These are phyloP conservation scores for Falcunculus frontatus DNA, from an alignment of 2,113 vertebrate genomes.

Conservation along the genomic window DNA sequence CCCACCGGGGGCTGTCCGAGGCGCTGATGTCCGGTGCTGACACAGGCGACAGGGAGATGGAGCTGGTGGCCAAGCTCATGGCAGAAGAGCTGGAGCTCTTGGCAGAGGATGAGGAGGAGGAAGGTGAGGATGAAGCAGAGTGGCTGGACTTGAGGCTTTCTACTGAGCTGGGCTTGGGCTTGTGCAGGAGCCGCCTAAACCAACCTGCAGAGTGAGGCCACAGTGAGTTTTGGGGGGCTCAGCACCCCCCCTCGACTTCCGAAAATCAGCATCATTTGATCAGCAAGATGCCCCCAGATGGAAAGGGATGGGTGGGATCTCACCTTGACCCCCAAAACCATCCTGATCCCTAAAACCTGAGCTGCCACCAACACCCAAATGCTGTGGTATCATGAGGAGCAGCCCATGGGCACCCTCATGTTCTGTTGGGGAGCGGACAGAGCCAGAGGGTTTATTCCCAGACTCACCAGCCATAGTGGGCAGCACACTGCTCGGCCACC, in stretches of 20 bases:
- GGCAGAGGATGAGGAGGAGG: not conserved
- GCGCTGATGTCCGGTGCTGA: not conserved
- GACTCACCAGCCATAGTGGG: conserved; percentile 1
- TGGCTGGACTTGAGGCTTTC: not conserved
- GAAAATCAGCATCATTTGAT: rapidly evolving
- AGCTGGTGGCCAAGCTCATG: not conserved
- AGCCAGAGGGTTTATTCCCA: not conserved
- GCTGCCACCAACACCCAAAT: not conserved
- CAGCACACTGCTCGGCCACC: not conserved
- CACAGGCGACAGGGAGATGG: rapidly evolving
- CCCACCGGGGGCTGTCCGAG: conserved; percentile 64
- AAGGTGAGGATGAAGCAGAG: not conserved
- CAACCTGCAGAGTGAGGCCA: conserved; percentile 46
- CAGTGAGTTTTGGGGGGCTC: not conserved
- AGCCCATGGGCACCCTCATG: not conserved
- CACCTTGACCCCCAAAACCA: not conserved
- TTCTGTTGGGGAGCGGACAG: not conserved
- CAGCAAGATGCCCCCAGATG: not conserved
- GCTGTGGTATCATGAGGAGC: rapidly evolving
- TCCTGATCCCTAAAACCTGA: not conserved
- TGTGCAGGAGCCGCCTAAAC: conserved; percentile 65
- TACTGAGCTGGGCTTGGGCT: not conserved
- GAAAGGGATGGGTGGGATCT: not conserved
- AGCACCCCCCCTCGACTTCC: not conserved
- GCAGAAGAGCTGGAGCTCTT: not conserved